Percentiles rank a stretch among this genome's conserved stretches.
phyloP scores from a whole-genome alignment of 2,797 vertebrate species.

The Antennarius maculatus region DNA sequence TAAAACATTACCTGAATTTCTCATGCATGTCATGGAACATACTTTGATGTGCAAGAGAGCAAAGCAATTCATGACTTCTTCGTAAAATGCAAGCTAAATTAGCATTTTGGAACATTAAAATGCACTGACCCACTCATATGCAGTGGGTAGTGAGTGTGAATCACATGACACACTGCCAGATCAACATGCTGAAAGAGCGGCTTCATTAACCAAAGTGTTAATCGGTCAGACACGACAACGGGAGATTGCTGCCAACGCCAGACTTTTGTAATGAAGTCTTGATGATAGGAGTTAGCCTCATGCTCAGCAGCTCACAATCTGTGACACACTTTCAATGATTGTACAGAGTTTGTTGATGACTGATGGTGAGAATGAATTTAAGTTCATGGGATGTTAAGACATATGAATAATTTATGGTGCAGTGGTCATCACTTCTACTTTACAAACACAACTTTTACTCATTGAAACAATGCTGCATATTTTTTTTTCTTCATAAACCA shows the following conservation, averaged over 20 bases:
- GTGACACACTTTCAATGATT: slow-evolving; percentile 19
- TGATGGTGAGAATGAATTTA: background rate
- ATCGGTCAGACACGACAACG: slow-evolving; percentile 40
- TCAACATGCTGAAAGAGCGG: slow-evolving; percentile 43
- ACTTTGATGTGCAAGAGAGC: slow-evolving; percentile 12
- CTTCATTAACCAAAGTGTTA: slow-evolving; percentile 39
- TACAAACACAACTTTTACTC: background rate
- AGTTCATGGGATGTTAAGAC: background rate
- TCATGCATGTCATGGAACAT: background rate
- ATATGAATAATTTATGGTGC: slow-evolving; percentile 5
- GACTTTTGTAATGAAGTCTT: slow-evolving; percentile 47
- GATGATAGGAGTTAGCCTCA: slow-evolving; percentile 31
- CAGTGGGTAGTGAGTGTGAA: slow-evolving; percentile 7
- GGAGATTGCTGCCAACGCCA: slow-evolving; percentile 20
- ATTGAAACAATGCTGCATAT: background rate
- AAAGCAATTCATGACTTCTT: slow-evolving; percentile 44
- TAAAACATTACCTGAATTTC: background rate
- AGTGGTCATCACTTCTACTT: background rate
- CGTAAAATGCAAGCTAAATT: slow-evolving; percentile 38
- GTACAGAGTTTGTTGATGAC: slow-evolving; percentile 2
- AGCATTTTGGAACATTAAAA: slow-evolving; percentile 26
- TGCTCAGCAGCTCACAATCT: slow-evolving; percentile 36
- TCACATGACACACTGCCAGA: slow-evolving; percentile 27
- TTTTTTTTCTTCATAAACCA: background rate
- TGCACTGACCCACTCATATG: background rate